Conservation (phyloP, 2,888 invertebrate species). For the Nysson spinosus region DNA sequence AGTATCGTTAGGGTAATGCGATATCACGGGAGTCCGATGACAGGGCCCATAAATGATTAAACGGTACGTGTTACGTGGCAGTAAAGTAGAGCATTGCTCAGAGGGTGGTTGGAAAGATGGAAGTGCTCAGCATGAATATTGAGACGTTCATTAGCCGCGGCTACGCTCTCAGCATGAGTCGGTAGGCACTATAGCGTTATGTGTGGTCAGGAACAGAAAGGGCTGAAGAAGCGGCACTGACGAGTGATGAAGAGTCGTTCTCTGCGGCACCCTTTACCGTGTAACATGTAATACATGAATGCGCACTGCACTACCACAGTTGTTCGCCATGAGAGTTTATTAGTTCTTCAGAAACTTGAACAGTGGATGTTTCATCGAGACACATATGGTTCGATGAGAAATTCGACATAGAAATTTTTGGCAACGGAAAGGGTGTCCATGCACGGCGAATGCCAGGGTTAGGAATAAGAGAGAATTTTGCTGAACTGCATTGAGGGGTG, state of each 20-base stretch:
- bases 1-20: too few species aligned
- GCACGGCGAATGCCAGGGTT: too few species aligned
- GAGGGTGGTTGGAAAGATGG: constrained; percentile 41
- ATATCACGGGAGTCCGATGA: constrained; percentile 24
- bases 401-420: too few species aligned
- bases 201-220: constrained; percentile 42
- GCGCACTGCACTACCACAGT: too few species aligned
- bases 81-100: constrained; percentile 45
- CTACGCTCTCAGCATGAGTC: constrained; percentile 60
- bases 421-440: too few species aligned
- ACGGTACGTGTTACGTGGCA: constrained; percentile 33
- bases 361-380: too few species aligned
- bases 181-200: constrained; percentile 46
- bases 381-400: too few species aligned
- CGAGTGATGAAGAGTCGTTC: constrained; percentile 70
- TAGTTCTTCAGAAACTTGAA: too few species aligned
- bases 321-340: too few species aligned
- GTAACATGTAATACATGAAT: constrained; percentile 63
- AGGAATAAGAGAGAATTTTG: too few species aligned
- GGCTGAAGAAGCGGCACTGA: constrained; percentile 59
- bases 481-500: too few species aligned
- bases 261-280: constrained; percentile 66
- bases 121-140: constrained; percentile 59
- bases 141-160: constrained; percentile 66
- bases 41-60: constrained; percentile 40